phyloP scores from a whole-genome alignment of 2,113 vertebrate species.

The Campylorhamphus procurvoides region DNA sequence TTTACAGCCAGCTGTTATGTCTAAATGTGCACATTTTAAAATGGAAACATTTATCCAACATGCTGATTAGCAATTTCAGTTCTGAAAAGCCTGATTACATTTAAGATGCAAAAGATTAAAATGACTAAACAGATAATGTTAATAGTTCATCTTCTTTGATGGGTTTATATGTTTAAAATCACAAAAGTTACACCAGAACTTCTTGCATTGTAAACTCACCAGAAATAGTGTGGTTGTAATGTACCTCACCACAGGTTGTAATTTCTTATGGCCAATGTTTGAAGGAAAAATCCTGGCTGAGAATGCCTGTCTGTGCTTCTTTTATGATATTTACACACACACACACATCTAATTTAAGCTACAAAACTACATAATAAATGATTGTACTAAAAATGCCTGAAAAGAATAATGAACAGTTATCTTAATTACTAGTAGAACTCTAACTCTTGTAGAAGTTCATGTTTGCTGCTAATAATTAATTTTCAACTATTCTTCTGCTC shows the following conservation, averaged over 20 bases:
- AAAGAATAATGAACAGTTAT: slow-evolving; percentile 20
- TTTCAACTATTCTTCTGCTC: neutral
- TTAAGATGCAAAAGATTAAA: slow-evolving; percentile 79
- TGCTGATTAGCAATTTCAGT: slow-evolving; percentile 77
- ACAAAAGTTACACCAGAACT: slow-evolving; percentile 38
- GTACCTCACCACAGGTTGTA: neutral
- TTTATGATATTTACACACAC: slow-evolving; percentile 22
- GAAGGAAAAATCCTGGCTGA: neutral
- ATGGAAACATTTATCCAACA: slow-evolving; percentile 74
- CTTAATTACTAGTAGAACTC: slow-evolving; percentile 40
- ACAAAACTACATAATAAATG: slow-evolving; percentile 3
- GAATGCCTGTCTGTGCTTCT: neutral
- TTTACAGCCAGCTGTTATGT: slow-evolving; percentile 76
- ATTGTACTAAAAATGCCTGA: neutral
- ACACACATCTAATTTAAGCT: neutral
- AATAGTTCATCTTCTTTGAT: slow-evolving; percentile 76
- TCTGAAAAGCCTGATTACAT: slow-evolving; percentile 74
- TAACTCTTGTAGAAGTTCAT: slow-evolving; percentile 49
- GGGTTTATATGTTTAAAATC: slow-evolving; percentile 69
- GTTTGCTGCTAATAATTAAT: slow-evolving; percentile 38
- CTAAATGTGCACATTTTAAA: slow-evolving; percentile 71
- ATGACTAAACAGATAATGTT: slow-evolving; percentile 74
- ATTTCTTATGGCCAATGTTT: neutral
- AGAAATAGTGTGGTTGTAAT: slow-evolving; percentile 8
- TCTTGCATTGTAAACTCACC: neutral